phyloP scores from a whole-genome alignment of 2,888 invertebrate species.

The Lithophane ornitopus region DNA sequence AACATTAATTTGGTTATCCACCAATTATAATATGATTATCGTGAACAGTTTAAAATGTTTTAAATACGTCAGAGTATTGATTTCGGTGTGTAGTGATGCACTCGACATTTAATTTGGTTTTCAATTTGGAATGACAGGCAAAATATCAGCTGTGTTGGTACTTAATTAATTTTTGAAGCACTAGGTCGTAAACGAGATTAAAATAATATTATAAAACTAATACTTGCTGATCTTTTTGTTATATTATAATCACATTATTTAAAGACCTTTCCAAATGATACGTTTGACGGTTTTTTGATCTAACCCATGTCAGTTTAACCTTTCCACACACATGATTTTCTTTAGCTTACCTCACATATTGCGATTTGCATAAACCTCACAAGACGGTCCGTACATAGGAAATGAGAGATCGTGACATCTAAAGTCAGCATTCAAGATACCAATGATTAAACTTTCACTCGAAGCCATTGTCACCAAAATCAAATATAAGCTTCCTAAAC shows the following conservation, averaged over 20 bases:
- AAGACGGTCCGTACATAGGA: constrained; percentile 24
- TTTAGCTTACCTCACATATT: constrained; percentile 37
- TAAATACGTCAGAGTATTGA: constrained; percentile 33
- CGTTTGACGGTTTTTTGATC: constrained; percentile 19
- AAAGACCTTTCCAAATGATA: not conserved
- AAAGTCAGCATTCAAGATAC: not conserved
- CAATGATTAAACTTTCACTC: constrained; percentile 3
- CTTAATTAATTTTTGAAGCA: constrained; percentile 21
- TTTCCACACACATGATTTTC: constrained; percentile 40
- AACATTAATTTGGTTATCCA: constrained; percentile 24
- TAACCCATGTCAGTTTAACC: constrained; percentile 5
- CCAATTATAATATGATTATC: constrained; percentile 48
- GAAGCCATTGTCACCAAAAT: not conserved
- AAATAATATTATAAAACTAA: constrained; percentile 10
- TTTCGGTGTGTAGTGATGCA: constrained; percentile 4
- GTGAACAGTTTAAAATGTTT: constrained; percentile 7
- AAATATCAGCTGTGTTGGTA: constrained; percentile 15
- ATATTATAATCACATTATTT: not conserved
- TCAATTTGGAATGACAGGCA: constrained; percentile 34
- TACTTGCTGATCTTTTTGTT: not conserved
- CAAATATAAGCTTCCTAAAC: constrained; percentile 30
- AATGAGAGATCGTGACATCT: constrained; percentile 37
- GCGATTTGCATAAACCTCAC: constrained; percentile 44
- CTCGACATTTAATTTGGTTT: constrained; percentile 39
- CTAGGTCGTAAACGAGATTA: not conserved